Evolutionary conservation across 2,888 invertebrate species (phyloP), one percentile per base, ranked within the genome.

Genomic region (Hyposoter didymator): DNA sequence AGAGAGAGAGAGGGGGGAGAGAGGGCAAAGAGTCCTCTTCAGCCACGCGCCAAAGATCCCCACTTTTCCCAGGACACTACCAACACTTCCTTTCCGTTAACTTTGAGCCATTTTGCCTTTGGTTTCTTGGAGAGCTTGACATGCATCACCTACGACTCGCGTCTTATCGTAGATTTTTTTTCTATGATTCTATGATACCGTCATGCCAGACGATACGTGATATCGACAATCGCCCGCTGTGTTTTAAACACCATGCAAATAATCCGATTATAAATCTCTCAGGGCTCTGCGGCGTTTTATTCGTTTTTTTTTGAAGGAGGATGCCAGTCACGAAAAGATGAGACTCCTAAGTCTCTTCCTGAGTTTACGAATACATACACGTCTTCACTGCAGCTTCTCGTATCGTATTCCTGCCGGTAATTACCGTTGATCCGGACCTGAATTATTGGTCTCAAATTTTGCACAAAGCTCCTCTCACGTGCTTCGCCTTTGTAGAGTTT

Each of bases 11-110:
- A 67, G 67, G 66, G 35, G 39, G 62, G 19, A 39, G 62, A 52
- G 45, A 62, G 59, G 45, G 28, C 84, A 76, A 74, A 78, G 80
- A 72, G 52, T 52, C 80, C 69, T 74, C 85, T 84, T 79, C 88
- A 91, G 92, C 92, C 92, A 92, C 92, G 92, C 92, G 92, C 92
- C 92, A 91, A 87, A 88, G 76, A 89, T 88, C 91, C 92, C 91
- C 91, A 88, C 91, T 88, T 87, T 84, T 82, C 76, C 66, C 78
- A 14, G 45, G 74, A 75, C 59, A 75, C 78, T 75, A 76, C 52
- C 32, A 70, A 74, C 62, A 39, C 62, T 64, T 64, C 43, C 72
- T 22, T 79, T 43, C 49, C 64, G 39, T 73, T 78, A 59, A 79
- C 72, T 55, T 81, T 84, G 80, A 80, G 83, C 85, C 55, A 52